phyloP scores from a whole-genome alignment of 2,888 invertebrate genomes.

The Mesorhabditis belari region DNA sequence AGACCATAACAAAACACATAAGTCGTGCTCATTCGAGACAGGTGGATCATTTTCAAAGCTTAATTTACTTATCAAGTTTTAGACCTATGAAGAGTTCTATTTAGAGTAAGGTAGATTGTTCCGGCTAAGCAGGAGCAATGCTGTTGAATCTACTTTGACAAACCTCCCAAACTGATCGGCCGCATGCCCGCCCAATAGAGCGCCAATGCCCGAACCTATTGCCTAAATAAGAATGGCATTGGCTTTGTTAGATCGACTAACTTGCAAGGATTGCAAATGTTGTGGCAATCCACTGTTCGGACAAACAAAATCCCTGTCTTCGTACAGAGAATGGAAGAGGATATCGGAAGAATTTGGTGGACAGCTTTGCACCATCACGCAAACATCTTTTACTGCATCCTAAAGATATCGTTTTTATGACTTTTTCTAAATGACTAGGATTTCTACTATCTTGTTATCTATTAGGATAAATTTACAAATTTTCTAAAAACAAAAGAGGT shows the following conservation, averaged over 20 bases:
- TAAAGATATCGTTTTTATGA: too few species aligned
- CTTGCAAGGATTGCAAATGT: slow-evolving; percentile 23
- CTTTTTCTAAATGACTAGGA: not conserved
- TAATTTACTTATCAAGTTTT: too few species aligned
- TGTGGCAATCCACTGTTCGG: slow-evolving; percentile 19
- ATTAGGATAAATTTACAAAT: too few species aligned
- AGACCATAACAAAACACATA: too few species aligned
- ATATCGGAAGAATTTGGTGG: slow-evolving; percentile 4
- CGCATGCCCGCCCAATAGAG: slow-evolving; percentile 25
- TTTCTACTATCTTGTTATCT: too few species aligned
- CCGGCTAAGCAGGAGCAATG: too few species aligned
- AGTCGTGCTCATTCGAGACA: too few species aligned
- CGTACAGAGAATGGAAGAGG: slow-evolving; percentile 21
- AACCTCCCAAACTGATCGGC: slow-evolving; percentile 25
- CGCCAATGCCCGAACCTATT: slow-evolving; percentile 25
- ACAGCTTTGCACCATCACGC: not conserved
- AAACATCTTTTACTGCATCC: not conserved
- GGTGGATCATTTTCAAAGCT: too few species aligned
- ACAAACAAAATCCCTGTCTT: slow-evolving; percentile 20
- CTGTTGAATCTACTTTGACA: too few species aligned
- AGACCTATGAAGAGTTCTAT: too few species aligned
- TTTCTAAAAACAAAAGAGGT: too few species aligned
- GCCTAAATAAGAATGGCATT: slow-evolving; percentile 1
- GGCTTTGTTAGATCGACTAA: not conserved
- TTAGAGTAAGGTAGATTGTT: too few species aligned